Evolutionary conservation across 2,113 vertebrate species (phyloP).

Genomic region (Catharus minimus): DNA sequence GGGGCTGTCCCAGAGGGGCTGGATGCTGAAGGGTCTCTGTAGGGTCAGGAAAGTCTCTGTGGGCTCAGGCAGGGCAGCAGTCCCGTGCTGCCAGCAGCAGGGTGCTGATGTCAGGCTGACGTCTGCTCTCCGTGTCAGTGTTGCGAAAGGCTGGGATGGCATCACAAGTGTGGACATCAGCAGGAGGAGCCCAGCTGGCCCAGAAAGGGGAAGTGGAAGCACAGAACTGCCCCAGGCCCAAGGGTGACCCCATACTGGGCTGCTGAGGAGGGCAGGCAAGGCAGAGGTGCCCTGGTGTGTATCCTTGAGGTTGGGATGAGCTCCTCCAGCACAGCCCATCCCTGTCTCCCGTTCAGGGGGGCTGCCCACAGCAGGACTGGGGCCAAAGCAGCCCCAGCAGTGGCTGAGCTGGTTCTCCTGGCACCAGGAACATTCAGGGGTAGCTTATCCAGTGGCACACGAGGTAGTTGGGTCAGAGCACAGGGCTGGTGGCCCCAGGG

Average conservation of each 20-base stretch:
- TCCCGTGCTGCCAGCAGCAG: neutral
- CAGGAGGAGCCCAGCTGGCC: neutral
- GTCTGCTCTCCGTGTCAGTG: fast-evolving
- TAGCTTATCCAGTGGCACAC: constrained; percentile 25
- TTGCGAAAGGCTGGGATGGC: neutral
- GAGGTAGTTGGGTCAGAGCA: neutral
- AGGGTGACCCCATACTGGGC: fast-evolving
- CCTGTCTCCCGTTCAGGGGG: fast-evolving
- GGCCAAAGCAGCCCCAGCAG: neutral
- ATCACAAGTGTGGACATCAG: fast-evolving
- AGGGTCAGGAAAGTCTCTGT: neutral
- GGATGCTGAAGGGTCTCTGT: neutral
- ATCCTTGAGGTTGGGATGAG: fast-evolving
- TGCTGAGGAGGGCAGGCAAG: neutral
- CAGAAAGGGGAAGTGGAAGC: neutral
- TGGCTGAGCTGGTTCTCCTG: neutral
- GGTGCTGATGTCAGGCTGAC: neutral
- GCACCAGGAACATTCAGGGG: fast-evolving
- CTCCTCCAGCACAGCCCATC: fast-evolving
- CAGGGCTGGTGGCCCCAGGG: neutral
- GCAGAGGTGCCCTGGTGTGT: fast-evolving
- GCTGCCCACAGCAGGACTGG: neutral
- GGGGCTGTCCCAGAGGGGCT: neutral
- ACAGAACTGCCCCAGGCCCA: fast-evolving
- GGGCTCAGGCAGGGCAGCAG: neutral